Conservation (phyloP, 2,113 vertebrate genomes). For the Tetrao urogallus region DNA sequence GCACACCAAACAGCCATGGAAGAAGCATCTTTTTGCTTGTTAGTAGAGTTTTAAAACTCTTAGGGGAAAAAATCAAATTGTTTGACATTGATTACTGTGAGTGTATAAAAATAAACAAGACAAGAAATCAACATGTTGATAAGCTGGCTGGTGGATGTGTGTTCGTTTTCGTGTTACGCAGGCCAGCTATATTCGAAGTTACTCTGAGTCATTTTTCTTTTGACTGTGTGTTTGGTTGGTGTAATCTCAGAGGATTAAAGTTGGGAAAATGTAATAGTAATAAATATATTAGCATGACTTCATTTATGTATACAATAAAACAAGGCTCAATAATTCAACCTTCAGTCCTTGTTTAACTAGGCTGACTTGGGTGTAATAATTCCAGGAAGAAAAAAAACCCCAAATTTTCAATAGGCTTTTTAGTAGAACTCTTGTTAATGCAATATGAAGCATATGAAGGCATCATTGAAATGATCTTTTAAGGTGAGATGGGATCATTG, state of each 20-base stretch:
- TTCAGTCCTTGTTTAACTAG: not conserved
- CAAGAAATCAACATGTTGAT: not conserved
- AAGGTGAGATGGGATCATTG: not conserved
- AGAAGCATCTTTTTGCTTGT: not conserved
- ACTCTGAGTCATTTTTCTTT: conserved; percentile 5
- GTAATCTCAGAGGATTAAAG: not conserved
- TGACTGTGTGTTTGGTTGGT: not conserved
- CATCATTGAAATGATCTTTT: not conserved
- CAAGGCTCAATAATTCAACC: not conserved
- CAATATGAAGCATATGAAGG: not conserved
- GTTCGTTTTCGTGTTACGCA: not conserved
- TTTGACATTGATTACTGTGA: not conserved
- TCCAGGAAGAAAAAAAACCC: not conserved
- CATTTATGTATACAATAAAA: not conserved
- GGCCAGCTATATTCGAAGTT: not conserved
- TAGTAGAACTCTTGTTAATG: not conserved
- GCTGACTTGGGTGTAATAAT: not conserved
- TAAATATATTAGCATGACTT: not conserved
- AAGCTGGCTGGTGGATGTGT: not conserved
- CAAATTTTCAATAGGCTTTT: not conserved
- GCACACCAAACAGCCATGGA: not conserved
- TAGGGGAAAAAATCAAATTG: not conserved
- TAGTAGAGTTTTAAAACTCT: not conserved
- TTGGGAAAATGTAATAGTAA: not conserved
- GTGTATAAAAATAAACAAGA: not conserved